Evolutionary conservation across 2,797 vertebrate species (phyloP), one percentile per base, ranked within the genome.

Genomic region (Danio aesculapii): DNA sequence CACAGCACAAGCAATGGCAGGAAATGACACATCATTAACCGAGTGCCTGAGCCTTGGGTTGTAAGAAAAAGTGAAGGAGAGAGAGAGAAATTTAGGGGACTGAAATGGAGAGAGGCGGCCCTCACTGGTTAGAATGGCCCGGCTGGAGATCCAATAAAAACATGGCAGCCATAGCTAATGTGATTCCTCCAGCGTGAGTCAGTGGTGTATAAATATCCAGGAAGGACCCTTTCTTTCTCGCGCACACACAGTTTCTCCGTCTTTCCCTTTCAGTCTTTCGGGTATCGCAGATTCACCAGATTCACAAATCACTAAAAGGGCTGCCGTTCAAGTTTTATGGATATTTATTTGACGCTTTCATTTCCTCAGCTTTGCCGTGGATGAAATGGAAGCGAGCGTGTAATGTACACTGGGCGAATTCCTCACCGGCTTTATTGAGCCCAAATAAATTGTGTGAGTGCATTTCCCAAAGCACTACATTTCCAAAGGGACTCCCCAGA

Each of bases 21-120:
- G 84, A 85, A 87, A 84, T 85, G 84, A 87, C 86, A 87, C 79
- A 77, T 87, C 82, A 87, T 85, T 87, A 84, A 84, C 72, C 46
- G 47, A 77, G 72, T 70, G 80, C 79, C 80, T 84, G 71, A 78
- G 78, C 55, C 39, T 58, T 79, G 72, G 77, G 64, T 62, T 75
- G 46, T 75, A 80, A 86, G 70, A 79, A 75, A 69, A 53, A 43
- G 30, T 66, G 46, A 17, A n/a, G 50, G 43, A 46, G 53, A 66
- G 57, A 59, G 19, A 73, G 17, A 17, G 14, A 49, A 39, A 69
- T 46, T 47, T 5, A 62, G 61, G 46, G 14, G 63, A 43, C 61
- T n/a, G 16, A 67, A 41, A 77, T 53, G 50, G 59, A 46, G 61
- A 81, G 30, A 62, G 69, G 66, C 19, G 74, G 50, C 11, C 17